Evolutionary conservation across 2,113 vertebrate genomes (phyloP).

Genomic region (Daboia siamensis): DNA sequence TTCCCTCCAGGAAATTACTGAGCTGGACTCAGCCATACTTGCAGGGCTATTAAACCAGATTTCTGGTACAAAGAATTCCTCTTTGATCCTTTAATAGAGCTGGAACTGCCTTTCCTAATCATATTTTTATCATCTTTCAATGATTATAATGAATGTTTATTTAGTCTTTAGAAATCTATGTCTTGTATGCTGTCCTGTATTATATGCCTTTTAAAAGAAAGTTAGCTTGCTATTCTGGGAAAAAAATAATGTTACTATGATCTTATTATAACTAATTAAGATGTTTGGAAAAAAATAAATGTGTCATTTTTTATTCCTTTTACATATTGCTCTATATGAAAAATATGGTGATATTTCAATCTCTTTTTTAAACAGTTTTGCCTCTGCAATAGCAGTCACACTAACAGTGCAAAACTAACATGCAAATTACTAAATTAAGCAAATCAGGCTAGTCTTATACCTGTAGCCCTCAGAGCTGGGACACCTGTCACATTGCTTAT

Average conservation of each 20-base stretch:
- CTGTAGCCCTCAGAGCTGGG: neutral
- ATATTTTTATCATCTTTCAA: neutral
- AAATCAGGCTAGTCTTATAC: neutral
- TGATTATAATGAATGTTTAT: neutral
- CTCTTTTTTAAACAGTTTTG: neutral
- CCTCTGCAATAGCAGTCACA: neutral
- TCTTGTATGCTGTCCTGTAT: neutral
- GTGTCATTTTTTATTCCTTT: neutral
- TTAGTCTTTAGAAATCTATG: neutral
- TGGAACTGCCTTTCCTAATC: neutral
- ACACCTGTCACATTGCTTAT: neutral
- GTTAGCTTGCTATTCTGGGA: neutral
- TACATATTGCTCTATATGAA: neutral
- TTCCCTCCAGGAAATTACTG: neutral
- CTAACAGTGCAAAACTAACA: neutral
- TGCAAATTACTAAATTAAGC: neutral
- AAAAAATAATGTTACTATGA: slow-evolving; percentile 13
- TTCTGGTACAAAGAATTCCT: neutral
- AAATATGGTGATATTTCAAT: neutral
- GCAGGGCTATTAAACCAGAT: neutral
- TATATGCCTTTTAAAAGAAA: neutral
- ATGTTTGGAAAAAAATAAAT: slow-evolving; percentile 17
- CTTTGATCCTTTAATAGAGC: neutral
- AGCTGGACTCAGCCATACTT: neutral
- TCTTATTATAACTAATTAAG: neutral